Conservation (phyloP, 2,113 vertebrate genomes). For the Casuarius casuarius region DNA sequence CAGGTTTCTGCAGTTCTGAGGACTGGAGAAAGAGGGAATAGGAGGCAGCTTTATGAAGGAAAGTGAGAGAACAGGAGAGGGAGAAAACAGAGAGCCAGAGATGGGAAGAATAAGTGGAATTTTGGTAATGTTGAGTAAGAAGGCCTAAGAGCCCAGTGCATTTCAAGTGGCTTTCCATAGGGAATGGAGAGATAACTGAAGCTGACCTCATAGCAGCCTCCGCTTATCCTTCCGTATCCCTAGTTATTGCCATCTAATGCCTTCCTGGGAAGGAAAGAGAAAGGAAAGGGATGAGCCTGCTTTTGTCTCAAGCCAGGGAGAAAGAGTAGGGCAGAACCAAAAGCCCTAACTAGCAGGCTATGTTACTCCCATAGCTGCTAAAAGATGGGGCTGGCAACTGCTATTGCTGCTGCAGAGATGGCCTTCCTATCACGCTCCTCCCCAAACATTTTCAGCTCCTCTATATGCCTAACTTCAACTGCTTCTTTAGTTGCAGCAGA, state of each 20-base stretch:
- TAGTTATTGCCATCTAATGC: neutral
- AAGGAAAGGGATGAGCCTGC: neutral
- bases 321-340: neutral
- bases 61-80: accelerated
- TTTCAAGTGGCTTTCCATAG: neutral
- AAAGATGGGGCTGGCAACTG: neutral
- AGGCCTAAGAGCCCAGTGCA: neutral
- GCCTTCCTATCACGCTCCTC: neutral
- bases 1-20: neutral
- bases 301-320: neutral
- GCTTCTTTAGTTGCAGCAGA: neutral
- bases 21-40: neutral
- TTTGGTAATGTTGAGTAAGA: neutral
- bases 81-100: neutral
- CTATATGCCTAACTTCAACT: neutral
- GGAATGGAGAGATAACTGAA: neutral
- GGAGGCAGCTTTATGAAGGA: neutral
- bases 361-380: neutral
- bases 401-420: neutral
- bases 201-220: neutral
- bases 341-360: neutral
- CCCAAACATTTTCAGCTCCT: neutral
- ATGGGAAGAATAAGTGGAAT: neutral
- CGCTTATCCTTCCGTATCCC: neutral
- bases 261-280: neutral